These are phyloP conservation scores for Martes flavigula DNA, from an alignment of 2,797 vertebrate genomes.

Conservation along the genomic window DNA sequence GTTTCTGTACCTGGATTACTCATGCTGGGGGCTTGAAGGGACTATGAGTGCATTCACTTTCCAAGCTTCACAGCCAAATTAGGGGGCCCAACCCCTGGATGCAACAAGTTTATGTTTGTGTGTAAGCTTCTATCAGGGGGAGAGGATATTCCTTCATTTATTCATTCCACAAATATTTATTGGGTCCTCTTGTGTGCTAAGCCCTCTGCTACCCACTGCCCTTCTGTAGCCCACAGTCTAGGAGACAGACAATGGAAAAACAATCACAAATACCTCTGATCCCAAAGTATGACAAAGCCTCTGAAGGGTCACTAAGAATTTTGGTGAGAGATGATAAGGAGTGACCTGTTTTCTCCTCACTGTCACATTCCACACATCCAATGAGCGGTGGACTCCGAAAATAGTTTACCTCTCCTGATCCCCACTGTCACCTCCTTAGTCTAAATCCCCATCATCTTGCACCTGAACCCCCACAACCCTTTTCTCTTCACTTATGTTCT, in stretches of 20 bases:
- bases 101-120: neutral
- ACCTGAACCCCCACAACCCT: neutral
- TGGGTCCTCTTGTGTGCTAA: neutral
- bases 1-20: neutral
- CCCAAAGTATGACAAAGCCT: neutral
- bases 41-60: neutral
- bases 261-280: neutral
- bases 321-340: neutral
- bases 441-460: neutral
- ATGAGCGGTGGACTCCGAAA: neutral
- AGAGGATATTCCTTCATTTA: neutral
- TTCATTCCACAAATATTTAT: neutral
- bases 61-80: neutral
- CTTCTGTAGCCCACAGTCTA: neutral
- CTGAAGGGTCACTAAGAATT: neutral
- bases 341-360: neutral
- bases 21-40: no score
- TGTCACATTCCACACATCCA: neutral
- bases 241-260: neutral
- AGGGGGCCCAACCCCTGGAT: neutral
- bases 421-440: neutral
- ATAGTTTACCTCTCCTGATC: fast-evolving
- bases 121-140: neutral
- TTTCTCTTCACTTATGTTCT: neutral
- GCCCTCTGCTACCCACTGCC: neutral